Evolutionary conservation across 2,797 vertebrate genomes (phyloP).

Genomic region (Peromyscus aztecus): DNA sequence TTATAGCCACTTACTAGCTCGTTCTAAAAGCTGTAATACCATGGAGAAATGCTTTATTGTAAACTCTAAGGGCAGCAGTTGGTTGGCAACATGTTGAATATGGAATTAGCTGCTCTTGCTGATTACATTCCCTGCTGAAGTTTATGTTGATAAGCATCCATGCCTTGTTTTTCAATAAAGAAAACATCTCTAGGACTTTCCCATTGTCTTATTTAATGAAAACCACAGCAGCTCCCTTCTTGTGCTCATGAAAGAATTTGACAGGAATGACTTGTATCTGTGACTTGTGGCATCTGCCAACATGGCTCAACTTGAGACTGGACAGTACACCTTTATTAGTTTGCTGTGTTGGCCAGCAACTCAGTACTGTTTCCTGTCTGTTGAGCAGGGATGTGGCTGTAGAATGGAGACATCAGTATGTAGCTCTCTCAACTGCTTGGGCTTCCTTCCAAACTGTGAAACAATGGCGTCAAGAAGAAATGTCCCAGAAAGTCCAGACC

Average conservation of each 20-base stretch:
- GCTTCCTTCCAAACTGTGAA: neutral
- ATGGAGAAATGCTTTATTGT: neutral
- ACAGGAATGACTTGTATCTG: neutral
- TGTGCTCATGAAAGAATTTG: neutral
- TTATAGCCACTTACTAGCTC: neutral
- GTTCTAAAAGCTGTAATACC: neutral
- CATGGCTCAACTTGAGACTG: neutral
- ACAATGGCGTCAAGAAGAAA: neutral
- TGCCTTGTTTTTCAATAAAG: neutral
- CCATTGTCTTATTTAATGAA: neutral
- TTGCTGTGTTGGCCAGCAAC: neutral
- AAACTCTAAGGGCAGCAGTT: neutral
- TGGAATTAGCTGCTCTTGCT: neutral
- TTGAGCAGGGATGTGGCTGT: neutral
- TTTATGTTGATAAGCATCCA: neutral
- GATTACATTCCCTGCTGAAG: neutral
- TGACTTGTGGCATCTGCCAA: neutral
- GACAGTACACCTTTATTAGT: too few species aligned
- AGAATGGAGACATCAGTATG: neutral
- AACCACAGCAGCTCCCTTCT: neutral
- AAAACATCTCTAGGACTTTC: neutral
- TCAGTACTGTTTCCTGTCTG: neutral
- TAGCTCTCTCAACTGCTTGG: neutral
- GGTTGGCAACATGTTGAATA: neutral
- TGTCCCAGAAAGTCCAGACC: neutral